Evolutionary conservation across 2,888 invertebrate species (phyloP), one percentile per base, ranked within the genome.

Genomic region (Vannuccia rotundouncinata): DNA sequence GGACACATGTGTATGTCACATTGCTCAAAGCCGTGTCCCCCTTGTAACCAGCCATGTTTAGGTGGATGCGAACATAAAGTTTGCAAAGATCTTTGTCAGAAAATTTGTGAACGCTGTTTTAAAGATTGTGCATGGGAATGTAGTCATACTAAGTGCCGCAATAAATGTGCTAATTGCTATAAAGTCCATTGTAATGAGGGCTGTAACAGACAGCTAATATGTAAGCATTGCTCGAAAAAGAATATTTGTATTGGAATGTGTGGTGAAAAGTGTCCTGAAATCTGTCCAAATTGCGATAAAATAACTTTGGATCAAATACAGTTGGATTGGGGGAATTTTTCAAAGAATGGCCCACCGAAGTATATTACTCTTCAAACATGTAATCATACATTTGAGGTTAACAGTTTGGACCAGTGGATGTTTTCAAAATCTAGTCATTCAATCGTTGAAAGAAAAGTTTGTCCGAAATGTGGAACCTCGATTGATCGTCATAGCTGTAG

Each of bases 1-100:
- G 83, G 80, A 1, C 85, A 86, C 80, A n/a, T 22, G 5, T 79
- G 80, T 27, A n/a, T 59, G 66, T 66, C 74, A 13, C 59, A n/a
- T 1, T 79, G 79, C 74, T 78, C 77, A n/a, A 31, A 0, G 17
- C 31, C 66, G 10, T 25, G 25, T 29, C 22, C 25, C 28, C 74
- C 74, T 22, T 79, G 79, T 77, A 29, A 1, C 13, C 25, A n/a
- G 5, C 1, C 13, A 22, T 79, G 79, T 30, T 25, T 1, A 10
- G 22, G 31, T 10, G 25, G 27, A 1, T 79, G 79, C 25, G 1
- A n/a, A 25, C 79, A 79, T 74, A 10, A 28, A 25, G 17, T 22
- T 2, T 79, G 79, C 75, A 1, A 1, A 2, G 10, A 74, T 2
- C 5, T 1, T 29, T 79, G 79, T 77, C 2, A 2, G 13, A 74